These are phyloP conservation scores for Drosophila meridiana DNA, from an alignment of 2,888 invertebrate genomes.

Conservation along the genomic window DNA sequence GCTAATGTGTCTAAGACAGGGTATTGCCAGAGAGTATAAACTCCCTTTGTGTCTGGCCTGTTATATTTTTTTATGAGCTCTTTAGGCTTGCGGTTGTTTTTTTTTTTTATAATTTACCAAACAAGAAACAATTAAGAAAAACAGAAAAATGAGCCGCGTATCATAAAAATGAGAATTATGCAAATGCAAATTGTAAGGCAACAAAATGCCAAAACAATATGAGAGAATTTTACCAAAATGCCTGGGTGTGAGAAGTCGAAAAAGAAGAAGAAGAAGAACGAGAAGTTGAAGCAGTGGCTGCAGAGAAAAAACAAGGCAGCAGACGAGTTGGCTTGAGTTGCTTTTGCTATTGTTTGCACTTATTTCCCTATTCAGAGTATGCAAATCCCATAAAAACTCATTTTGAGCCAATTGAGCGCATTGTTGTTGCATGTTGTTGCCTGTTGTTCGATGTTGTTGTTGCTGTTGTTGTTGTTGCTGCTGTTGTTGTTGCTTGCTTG, in stretches of 20 bases:
- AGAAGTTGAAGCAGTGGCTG: not conserved
- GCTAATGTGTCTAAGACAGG: not conserved
- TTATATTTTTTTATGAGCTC: not conserved
- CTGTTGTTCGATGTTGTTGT: constrained; percentile 17
- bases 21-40: not conserved
- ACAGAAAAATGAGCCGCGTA: constrained; percentile 51
- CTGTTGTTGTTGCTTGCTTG: constrained; percentile 29
- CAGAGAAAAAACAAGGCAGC: constrained; percentile 25
- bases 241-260: not conserved
- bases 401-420: constrained; percentile 75
- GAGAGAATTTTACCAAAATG: constrained; percentile 14
- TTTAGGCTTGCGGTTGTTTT: constrained; percentile 9
- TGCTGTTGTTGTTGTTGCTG: constrained; percentile 27
- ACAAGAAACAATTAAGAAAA: constrained; percentile 72
- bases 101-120: constrained; percentile 38
- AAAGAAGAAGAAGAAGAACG: not conserved
- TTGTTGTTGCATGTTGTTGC: constrained; percentile 51
- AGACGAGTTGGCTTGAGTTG: constrained; percentile 27
- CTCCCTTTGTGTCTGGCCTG: not conserved
- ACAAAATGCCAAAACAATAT: constrained; percentile 38
- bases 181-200: constrained; percentile 56
- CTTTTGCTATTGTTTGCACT: constrained; percentile 57
- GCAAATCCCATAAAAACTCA: constrained; percentile 80
- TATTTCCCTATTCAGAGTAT: constrained; percentile 66
- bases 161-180: constrained; percentile 73